phyloP scores from a whole-genome alignment of 2,888 invertebrate species.

The Drosophila cyrtoloma region DNA sequence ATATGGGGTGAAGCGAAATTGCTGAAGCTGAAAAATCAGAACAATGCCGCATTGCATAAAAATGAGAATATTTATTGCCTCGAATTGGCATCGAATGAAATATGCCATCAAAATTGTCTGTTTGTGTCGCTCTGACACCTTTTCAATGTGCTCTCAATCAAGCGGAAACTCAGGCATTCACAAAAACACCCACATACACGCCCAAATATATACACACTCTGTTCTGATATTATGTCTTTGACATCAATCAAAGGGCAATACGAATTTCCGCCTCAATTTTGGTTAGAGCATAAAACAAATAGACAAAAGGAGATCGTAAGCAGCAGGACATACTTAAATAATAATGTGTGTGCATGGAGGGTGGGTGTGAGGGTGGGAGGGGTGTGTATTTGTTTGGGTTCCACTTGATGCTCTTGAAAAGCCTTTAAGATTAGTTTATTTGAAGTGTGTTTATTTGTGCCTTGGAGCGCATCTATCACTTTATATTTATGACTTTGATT shows the following conservation, averaged over 20 bases:
- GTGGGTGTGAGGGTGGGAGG: not conserved
- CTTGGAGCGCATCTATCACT: conserved; percentile 65
- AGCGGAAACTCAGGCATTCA: conserved; percentile 59
- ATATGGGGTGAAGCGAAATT: conserved; percentile 17
- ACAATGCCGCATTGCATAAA: conserved; percentile 31
- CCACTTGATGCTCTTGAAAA: conserved; percentile 22
- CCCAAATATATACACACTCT: conserved; percentile 4
- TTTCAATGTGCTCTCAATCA: conserved; percentile 70
- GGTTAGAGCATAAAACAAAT: conserved; percentile 47
- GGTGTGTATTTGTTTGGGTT: conserved; percentile 13
- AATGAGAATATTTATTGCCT: conserved; percentile 70
- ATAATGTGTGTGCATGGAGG: conserved; percentile 1
- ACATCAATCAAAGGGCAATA: conserved; percentile 74
- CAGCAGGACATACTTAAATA: conserved; percentile 8
- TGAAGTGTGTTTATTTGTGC: conserved; percentile 49
- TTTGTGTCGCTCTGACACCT: conserved; percentile 71
- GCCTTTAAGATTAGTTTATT: conserved; percentile 37
- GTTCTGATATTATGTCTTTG: conserved; percentile 47
- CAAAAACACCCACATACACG: conserved; percentile 22
- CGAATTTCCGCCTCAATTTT: conserved; percentile 48
- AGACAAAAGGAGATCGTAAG: conserved; percentile 43
- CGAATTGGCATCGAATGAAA: conserved; percentile 72
- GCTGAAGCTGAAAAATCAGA: conserved; percentile 38
- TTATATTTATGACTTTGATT: conserved; percentile 74
- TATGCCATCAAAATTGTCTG: conserved; percentile 78